phyloP scores from a whole-genome alignment of 2,797 vertebrate genomes.

The Brachyalestes nurse region DNA sequence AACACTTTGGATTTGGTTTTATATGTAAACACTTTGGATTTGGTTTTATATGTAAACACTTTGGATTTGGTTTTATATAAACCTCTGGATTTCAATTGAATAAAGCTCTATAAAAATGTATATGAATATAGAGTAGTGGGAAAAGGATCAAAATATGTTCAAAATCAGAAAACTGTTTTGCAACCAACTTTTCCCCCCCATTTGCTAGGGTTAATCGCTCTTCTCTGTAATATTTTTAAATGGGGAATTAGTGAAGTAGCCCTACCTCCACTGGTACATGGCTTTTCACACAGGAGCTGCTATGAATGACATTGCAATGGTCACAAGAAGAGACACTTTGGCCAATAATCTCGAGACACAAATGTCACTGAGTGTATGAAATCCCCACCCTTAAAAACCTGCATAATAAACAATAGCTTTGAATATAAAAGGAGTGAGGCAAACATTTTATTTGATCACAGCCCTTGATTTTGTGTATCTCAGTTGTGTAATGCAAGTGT shows the following conservation, averaged over 20 bases:
- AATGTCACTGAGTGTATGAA: not conserved
- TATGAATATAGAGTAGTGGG: constrained; percentile 31
- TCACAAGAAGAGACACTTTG: not conserved
- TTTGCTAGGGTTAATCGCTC: not conserved
- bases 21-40: constrained; percentile 32
- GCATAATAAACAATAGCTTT: not conserved
- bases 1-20: constrained; percentile 25
- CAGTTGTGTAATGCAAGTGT: not conserved
- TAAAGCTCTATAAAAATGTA: constrained; percentile 49
- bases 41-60: constrained; percentile 26
- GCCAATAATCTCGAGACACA: not conserved
- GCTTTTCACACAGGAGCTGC: constrained; percentile 5
- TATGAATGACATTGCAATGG: not conserved
- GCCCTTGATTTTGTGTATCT: not conserved
- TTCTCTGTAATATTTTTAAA: not conserved
- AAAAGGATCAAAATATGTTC: not conserved
- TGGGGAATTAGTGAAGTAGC: not conserved
- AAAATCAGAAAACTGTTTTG: constrained; percentile 4
- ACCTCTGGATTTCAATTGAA: constrained; percentile 30
- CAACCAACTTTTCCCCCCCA: not conserved
- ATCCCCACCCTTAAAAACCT: constrained; percentile 19
- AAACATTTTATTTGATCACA: not conserved
- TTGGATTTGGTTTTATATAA: constrained; percentile 35
- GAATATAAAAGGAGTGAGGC: not conserved
- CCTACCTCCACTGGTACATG: not conserved